Evolutionary conservation across 2,113 vertebrate genomes (phyloP).

Genomic region (Calidris pugnax): DNA sequence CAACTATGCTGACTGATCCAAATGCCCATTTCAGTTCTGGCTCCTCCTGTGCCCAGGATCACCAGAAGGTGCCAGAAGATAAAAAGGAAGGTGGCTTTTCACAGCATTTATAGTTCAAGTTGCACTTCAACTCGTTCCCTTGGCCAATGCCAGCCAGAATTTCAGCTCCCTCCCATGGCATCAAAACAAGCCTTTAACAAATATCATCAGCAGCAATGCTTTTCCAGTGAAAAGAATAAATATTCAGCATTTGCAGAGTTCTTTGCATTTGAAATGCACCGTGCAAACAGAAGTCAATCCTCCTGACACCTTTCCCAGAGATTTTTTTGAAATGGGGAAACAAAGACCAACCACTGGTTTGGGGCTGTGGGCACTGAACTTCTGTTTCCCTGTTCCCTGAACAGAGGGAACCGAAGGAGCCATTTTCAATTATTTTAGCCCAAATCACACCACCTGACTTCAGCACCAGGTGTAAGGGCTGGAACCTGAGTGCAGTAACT

Average conservation of each 20-base stretch:
- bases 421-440: background rate
- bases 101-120: background rate
- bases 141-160: background rate
- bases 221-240: background rate
- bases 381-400: too few species aligned
- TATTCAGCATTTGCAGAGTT: background rate
- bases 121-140: too few species aligned
- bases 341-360: background rate
- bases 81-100: background rate
- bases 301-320: background rate
- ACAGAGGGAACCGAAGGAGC: accelerated
- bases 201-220: accelerated
- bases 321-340: background rate
- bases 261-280: background rate
- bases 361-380: background rate
- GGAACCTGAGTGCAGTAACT: background rate
- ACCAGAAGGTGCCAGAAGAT: background rate
- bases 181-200: background rate
- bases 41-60: background rate
- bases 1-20: accelerated
- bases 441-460: background rate
- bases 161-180: background rate
- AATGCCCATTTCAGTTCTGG: background rate
- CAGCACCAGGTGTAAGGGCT: background rate
- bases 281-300: background rate